Evolutionary conservation across 2,888 invertebrate species (phyloP).

Genomic region (Cheilosia vernalis): DNA sequence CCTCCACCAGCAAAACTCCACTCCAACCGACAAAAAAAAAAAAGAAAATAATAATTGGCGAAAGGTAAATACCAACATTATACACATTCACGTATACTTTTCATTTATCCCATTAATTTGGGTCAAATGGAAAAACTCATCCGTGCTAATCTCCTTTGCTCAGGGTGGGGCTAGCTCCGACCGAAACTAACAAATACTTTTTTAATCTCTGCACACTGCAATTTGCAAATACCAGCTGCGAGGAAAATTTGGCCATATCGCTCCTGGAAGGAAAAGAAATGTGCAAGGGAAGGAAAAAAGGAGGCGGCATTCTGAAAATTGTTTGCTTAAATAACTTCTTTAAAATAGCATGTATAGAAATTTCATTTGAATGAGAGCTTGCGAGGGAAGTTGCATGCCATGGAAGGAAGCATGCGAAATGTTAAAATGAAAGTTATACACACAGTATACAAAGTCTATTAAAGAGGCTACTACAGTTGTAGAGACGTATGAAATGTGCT

Average conservation of each 20-base stretch:
- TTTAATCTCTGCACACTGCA: conserved; percentile 52
- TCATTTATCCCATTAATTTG: conserved; percentile 46
- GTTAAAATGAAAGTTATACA: conserved; percentile 45
- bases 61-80: conserved; percentile 61
- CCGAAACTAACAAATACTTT: conserved; percentile 29
- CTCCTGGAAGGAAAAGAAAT: conserved; percentile 4
- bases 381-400: conserved; percentile 16
- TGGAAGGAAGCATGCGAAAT: conserved; percentile 12
- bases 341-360: conserved; percentile 37
- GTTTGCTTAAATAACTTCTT: conserved; percentile 59
- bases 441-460: conserved; percentile 4
- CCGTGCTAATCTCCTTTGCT: conserved; percentile 54
- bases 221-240: conserved; percentile 50
- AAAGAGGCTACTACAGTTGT: conserved; percentile 11
- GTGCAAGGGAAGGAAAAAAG: background rate
- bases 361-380: conserved; percentile 40
- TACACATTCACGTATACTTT: background rate
- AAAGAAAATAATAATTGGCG: conserved; percentile 40
- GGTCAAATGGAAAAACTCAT: conserved; percentile 61
- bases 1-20: conserved; percentile 27
- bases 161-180: conserved; percentile 1
- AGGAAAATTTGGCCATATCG: conserved; percentile 44
- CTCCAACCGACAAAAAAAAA: conserved; percentile 15
- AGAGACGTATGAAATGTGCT: conserved; percentile 7
- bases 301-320: conserved; percentile 37